A percentile compares a stretch with the other conserved stretches of the same genome.
These are phyloP conservation scores for Narcine bancroftii DNA, from an alignment of 2,113 vertebrate genomes.

Conservation along the genomic window DNA sequence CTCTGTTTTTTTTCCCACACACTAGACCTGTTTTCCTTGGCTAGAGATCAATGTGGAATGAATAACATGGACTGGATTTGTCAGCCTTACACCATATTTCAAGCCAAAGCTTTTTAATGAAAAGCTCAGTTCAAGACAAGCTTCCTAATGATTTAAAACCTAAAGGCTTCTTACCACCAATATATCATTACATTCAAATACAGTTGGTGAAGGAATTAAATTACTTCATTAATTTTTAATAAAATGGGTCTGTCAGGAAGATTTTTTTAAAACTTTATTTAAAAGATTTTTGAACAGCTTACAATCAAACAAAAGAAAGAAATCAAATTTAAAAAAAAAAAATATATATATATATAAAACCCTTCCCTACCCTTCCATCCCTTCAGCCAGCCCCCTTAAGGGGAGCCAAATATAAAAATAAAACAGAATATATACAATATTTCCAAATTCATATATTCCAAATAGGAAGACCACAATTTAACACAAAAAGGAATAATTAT, in stretches of 20 bases:
- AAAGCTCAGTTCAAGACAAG: neutral
- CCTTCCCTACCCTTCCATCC: too few relatives aligned
- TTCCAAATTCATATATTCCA: too few relatives aligned
- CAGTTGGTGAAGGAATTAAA: neutral
- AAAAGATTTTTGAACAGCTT: neutral
- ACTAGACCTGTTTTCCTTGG: slow-evolving; percentile 1
- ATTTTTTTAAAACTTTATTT: neutral
- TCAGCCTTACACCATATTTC: neutral
- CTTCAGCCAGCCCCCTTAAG: too few relatives aligned
- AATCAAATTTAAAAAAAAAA: too few relatives aligned
- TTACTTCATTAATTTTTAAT: neutral
- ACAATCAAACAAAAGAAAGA: too few relatives aligned
- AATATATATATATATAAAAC: too few relatives aligned
- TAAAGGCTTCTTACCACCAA: neutral
- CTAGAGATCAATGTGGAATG: neutral
- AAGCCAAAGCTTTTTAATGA: neutral
- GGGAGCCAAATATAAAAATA: too few relatives aligned
- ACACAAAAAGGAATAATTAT: too few relatives aligned
- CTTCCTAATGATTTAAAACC: neutral
- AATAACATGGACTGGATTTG: neutral
- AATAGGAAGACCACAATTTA: too few relatives aligned
- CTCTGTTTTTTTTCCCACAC: neutral
- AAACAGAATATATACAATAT: too few relatives aligned
- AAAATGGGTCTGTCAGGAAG: neutral
- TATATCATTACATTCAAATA: neutral